These are phyloP conservation scores for Micronisus gabar DNA, from an alignment of 2,113 vertebrate genomes.

Conservation along the genomic window DNA sequence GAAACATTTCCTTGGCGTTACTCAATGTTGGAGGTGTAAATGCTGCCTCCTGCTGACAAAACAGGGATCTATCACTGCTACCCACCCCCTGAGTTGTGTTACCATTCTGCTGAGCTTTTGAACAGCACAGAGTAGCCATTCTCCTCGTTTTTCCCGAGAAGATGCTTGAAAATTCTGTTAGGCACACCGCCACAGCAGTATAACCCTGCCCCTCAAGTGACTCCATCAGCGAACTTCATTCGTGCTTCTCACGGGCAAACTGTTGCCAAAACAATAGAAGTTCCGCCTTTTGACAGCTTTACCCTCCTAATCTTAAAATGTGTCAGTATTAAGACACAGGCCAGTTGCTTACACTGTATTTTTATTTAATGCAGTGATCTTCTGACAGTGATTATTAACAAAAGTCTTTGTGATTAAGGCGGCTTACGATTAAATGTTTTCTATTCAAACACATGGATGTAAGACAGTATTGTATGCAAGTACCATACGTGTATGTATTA, in stretches of 20 bases:
- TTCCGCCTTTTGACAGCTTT: neutral
- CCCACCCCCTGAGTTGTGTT: rapidly evolving
- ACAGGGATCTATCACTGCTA: rapidly evolving
- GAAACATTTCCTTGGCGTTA: neutral
- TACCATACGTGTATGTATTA: neutral
- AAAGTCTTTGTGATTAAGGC: neutral
- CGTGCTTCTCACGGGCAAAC: neutral
- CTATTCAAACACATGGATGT: neutral
- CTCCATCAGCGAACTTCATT: neutral
- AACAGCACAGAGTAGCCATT: neutral
- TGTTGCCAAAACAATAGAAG: neutral
- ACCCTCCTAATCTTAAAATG: neutral
- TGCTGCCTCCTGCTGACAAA: slow-evolving; percentile 25
- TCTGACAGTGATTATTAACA: neutral
- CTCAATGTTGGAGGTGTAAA: neutral
- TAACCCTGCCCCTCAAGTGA: too few species aligned
- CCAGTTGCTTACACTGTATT: neutral
- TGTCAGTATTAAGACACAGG: neutral
- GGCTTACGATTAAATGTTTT: neutral
- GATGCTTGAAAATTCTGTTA: neutral
- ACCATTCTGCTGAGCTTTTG: rapidly evolving
- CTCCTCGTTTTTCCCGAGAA: neutral
- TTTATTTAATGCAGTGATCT: neutral
- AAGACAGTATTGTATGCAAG: neutral
- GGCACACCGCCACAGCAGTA: rapidly evolving